These are phyloP conservation scores for Rhombomys opimus DNA, from an alignment of 2,113 vertebrate genomes.

Conservation along the genomic window DNA sequence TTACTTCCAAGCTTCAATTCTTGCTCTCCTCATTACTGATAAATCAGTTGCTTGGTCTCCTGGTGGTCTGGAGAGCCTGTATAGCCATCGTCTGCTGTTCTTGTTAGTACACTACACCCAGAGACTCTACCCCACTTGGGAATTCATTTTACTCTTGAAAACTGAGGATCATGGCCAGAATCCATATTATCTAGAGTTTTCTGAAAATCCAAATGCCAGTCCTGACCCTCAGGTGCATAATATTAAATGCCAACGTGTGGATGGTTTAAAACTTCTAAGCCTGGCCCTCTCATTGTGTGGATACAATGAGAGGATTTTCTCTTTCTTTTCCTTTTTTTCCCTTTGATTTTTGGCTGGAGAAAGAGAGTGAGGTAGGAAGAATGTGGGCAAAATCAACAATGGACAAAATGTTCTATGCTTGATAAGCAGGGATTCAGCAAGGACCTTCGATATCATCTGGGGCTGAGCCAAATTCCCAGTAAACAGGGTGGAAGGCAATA, in stretches of 20 bases:
- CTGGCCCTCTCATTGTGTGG: neutral
- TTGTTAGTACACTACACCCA: no score
- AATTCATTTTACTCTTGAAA: neutral
- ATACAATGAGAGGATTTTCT: neutral
- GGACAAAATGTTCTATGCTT: neutral
- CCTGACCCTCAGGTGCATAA: neutral
- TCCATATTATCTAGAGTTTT: neutral
- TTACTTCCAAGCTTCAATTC: neutral
- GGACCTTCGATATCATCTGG: neutral
- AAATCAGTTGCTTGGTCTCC: neutral
- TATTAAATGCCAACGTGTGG: neutral
- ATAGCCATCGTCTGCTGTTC: neutral
- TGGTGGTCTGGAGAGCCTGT: neutral
- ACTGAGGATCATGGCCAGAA: neutral
- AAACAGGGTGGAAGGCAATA: neutral
- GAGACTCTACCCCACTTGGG: neutral
- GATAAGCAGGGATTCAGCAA: neutral
- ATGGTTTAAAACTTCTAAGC: neutral
- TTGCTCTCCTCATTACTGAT: neutral
- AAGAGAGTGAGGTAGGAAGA: neutral
- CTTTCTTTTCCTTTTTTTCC: no score
- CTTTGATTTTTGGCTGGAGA: no score
- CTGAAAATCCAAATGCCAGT: neutral
- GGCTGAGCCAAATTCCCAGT: neutral
- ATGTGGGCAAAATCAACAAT: neutral